Evolutionary conservation across 2,797 vertebrate species (phyloP).

Genomic region (Fistularia tabacaria): DNA sequence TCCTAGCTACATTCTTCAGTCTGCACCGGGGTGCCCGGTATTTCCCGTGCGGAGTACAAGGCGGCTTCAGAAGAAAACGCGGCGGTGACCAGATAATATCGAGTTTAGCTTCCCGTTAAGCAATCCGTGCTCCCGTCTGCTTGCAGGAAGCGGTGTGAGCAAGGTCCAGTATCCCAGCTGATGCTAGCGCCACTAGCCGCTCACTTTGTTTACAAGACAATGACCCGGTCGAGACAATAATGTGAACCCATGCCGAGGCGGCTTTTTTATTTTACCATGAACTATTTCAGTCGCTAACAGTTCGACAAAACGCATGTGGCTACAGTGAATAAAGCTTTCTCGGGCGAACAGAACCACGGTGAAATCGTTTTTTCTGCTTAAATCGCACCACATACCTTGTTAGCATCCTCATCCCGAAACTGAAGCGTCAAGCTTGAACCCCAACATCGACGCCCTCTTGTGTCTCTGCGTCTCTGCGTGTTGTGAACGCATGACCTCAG

Average conservation of each 20-base stretch:
- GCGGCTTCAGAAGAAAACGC: background rate
- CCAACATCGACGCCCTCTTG: background rate
- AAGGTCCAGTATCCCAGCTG: slow-evolving; percentile 32
- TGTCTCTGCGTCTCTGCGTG: background rate
- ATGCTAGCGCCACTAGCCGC: slow-evolving; percentile 54
- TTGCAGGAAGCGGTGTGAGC: slow-evolving; percentile 12
- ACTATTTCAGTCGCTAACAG: background rate
- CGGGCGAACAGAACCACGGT: too few relatives aligned
- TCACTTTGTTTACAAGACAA: slow-evolving; percentile 66
- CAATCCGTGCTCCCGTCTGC: accelerated
- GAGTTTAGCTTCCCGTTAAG: background rate
- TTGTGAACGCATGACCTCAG: too few relatives aligned
- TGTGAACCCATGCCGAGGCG: background rate
- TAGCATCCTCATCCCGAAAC: background rate
- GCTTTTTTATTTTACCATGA: background rate
- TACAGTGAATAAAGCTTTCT: too few relatives aligned
- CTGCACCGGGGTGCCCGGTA: background rate
- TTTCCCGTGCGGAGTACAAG: background rate
- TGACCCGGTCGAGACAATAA: slow-evolving; percentile 41
- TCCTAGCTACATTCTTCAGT: slow-evolving; percentile 13
- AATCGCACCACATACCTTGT: slow-evolving; percentile 1
- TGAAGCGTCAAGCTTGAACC: background rate
- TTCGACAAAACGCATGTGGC: background rate
- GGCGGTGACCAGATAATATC: too few relatives aligned
- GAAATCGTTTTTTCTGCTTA: background rate